Evolutionary conservation across 2,797 vertebrate genomes (phyloP).

Genomic region (Phoeniculus purpureus): DNA sequence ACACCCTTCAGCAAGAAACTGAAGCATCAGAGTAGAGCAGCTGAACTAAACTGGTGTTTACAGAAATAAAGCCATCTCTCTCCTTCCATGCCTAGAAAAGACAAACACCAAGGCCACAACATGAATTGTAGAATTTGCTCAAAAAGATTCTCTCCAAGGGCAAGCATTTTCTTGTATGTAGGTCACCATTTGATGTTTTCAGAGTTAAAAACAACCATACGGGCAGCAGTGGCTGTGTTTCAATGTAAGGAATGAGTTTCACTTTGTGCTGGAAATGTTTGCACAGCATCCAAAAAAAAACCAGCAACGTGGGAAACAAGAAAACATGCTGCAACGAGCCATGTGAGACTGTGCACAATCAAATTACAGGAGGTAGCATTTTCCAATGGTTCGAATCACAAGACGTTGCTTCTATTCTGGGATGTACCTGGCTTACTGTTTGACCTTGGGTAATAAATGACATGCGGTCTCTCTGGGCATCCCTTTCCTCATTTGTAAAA

Average conservation of each 20-base stretch:
- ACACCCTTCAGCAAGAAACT: neutral
- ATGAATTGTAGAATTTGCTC: neutral
- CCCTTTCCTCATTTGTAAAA: neutral
- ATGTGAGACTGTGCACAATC: constrained; percentile 58
- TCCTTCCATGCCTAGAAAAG: neutral
- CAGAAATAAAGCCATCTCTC: neutral
- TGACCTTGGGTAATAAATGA: constrained; percentile 61
- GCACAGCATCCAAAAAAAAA: neutral
- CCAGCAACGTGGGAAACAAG: neutral
- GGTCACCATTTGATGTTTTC: constrained; percentile 20
- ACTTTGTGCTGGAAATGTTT: constrained; percentile 22
- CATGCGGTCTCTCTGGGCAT: constrained; percentile 4
- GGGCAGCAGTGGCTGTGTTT: neutral
- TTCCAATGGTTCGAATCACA: constrained; percentile 47
- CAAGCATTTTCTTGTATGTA: neutral
- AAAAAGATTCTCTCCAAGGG: constrained; percentile 9
- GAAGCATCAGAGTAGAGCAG: neutral
- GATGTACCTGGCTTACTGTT: constrained; percentile 42
- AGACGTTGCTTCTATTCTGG: constrained; percentile 59
- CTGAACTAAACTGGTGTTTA: neutral
- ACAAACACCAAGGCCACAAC: neutral
- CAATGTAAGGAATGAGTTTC: neutral
- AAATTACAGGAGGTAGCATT: constrained; percentile 65
- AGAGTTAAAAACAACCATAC: neutral
- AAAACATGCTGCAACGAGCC: constrained; percentile 51